Percentiles rank a stretch among this genome's conserved stretches.
These are phyloP conservation scores for Ceriagrion tenellum DNA, from an alignment of 2,888 invertebrate genomes.

Conservation along the genomic window DNA sequence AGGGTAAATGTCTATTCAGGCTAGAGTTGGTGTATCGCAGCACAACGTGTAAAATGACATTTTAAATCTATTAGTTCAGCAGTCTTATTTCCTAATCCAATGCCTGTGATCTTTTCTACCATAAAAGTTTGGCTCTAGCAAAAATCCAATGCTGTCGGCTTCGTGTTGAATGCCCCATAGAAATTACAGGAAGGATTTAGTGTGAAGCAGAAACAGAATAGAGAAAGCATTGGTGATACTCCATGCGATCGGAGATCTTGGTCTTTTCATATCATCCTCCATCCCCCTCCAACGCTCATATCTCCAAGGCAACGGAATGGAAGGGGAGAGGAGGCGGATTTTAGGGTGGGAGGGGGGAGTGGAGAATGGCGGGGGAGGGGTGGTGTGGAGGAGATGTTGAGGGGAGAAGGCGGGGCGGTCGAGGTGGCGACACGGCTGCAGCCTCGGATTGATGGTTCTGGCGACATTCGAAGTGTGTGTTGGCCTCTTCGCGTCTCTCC, in stretches of 20 bases:
- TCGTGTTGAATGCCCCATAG: too few relatives aligned
- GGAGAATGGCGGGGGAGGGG: background rate
- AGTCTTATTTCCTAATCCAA: too few relatives aligned
- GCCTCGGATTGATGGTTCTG: constrained; percentile 4
- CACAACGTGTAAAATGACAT: too few relatives aligned
- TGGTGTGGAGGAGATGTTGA: background rate
- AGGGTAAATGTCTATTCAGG: too few relatives aligned
- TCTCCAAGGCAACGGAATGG: background rate
- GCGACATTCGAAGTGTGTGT: background rate
- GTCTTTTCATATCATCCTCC: background rate
- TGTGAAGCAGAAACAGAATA: background rate
- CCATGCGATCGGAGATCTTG: background rate
- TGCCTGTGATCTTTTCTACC: too few relatives aligned
- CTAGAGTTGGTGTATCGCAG: too few relatives aligned
- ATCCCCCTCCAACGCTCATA: background rate
- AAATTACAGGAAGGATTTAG: too few relatives aligned
- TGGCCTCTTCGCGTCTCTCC: background rate
- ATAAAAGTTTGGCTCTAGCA: too few relatives aligned
- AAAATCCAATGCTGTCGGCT: too few relatives aligned
- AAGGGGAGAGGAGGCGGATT: background rate
- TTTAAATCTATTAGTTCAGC: too few relatives aligned
- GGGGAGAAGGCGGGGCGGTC: background rate
- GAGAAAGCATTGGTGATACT: background rate
- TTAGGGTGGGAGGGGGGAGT: background rate
- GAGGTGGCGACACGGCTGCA: background rate